Evolutionary conservation across 2,113 vertebrate species (phyloP).

Genomic region (Cercopithecus mona): DNA sequence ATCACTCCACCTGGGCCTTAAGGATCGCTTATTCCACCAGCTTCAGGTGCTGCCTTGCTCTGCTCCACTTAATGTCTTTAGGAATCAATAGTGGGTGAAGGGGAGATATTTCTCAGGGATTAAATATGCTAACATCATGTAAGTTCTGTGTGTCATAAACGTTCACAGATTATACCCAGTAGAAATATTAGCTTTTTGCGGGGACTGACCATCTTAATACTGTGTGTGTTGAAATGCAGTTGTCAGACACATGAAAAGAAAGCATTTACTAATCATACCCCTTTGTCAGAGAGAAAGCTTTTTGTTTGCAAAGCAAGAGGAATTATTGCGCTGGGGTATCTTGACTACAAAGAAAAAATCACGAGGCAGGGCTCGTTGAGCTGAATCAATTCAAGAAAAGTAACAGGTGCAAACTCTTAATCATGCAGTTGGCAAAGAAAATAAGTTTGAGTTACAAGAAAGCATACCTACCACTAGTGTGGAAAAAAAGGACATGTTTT

Average conservation of each 20-base stretch:
- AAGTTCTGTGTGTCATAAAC: background rate
- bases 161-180: background rate
- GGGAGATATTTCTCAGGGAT: background rate
- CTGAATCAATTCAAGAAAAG: background rate
- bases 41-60: rapidly evolving
- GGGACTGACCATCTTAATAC: background rate
- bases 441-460: background rate
- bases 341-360: background rate
- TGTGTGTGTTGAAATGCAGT: background rate
- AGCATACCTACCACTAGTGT: background rate
- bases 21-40: rapidly evolving
- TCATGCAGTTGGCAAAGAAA: constrained; percentile 22
- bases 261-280: background rate
- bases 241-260: background rate
- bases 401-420: constrained; percentile 48
- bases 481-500: background rate
- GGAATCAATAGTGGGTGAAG: background rate
- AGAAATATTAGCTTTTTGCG: background rate
- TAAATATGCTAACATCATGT: background rate
- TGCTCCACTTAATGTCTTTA: background rate
- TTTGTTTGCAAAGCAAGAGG: background rate
- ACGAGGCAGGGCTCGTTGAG: background rate
- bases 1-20: rapidly evolving
- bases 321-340: background rate
- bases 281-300: constrained; percentile 27